Conservation (phyloP, 1,140 invertebrate genomes). For the Trachelipus rathkii region DNA sequence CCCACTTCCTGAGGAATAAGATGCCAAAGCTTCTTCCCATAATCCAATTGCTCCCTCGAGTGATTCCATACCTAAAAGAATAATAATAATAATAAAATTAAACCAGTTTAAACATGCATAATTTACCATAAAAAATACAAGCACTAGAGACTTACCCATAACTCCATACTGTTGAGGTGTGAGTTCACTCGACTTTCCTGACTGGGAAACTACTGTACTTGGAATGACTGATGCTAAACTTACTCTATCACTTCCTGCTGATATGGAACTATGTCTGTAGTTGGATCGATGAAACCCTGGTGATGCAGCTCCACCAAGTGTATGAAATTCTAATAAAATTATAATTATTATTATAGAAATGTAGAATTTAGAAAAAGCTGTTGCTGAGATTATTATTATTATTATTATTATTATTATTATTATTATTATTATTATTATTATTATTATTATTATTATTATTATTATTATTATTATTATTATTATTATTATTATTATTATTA, state of each 20-base stretch:
- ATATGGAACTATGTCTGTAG: conserved; percentile 17
- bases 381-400: too few relatives aligned
- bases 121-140: background rate
- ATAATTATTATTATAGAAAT: too few relatives aligned
- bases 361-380: too few relatives aligned
- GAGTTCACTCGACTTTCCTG: background rate
- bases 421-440: too few relatives aligned
- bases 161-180: conserved; percentile 2
- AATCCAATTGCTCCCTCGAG: conserved; percentile 81
- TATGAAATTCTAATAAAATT: conserved; percentile 10
- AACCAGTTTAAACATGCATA: background rate
- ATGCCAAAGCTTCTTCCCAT: conserved; percentile 83
- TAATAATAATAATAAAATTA: background rate
- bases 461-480: too few relatives aligned
- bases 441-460: too few relatives aligned
- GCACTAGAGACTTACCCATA: background rate
- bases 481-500: too few relatives aligned
- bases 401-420: too few relatives aligned
- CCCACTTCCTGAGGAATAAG: conserved; percentile 57
- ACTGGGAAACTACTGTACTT: background rate
- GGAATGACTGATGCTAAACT: background rate
- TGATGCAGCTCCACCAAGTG: conserved; percentile 5
- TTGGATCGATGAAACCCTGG: conserved; percentile 8
- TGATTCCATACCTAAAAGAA: conserved; percentile 73
- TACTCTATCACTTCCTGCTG: background rate